Evolutionary conservation across 2,797 vertebrate genomes (phyloP).

Genomic region (Threskiornis aethiopicus): DNA sequence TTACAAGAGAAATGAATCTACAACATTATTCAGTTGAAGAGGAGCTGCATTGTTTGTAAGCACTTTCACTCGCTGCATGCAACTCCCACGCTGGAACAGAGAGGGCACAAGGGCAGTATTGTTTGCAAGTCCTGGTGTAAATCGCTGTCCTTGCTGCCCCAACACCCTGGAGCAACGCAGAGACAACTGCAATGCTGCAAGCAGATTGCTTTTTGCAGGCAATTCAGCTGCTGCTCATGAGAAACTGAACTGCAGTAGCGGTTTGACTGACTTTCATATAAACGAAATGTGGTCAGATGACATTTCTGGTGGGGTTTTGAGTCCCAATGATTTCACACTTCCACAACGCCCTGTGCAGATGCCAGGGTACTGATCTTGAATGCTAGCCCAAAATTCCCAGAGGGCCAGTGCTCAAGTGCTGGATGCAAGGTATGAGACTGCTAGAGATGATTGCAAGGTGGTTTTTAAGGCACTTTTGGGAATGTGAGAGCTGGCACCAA

Average conservation of each 20-base stretch:
- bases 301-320: not conserved
- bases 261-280: not conserved
- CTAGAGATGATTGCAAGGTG: conserved; percentile 53
- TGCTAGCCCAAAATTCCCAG: not conserved
- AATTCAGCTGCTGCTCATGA: not conserved
- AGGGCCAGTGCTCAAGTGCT: not conserved
- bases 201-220: not conserved
- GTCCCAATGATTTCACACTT: conserved; percentile 16
- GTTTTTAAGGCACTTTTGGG: conserved; percentile 23
- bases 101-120: not conserved
- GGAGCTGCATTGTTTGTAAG: not conserved
- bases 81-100: not conserved
- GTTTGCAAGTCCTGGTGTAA: not conserved
- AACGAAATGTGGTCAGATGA: not conserved
- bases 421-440: not conserved
- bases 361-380: not conserved
- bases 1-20: not conserved
- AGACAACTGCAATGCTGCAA: not conserved
- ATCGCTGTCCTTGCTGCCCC: not conserved
- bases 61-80: not conserved
- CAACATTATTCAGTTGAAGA: not conserved
- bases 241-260: not conserved
- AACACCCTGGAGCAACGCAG: not conserved
- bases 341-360: not conserved
- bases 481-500: conserved; percentile 40